Evolutionary conservation across 2,113 vertebrate genomes (phyloP).

Genomic region (Sclerurus mexicanus): DNA sequence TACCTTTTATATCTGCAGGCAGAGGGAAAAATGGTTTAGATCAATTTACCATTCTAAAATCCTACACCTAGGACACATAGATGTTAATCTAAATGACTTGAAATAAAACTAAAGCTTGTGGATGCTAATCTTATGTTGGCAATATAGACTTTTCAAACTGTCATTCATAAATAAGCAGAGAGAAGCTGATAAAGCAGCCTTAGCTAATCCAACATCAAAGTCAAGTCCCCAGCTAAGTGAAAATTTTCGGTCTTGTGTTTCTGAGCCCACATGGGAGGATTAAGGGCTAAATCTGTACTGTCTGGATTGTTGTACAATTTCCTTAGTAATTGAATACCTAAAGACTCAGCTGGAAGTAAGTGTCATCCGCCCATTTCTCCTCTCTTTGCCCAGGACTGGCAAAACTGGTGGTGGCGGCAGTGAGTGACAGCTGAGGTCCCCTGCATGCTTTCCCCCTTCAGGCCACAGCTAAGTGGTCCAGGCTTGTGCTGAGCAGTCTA

Average conservation of each 20-base stretch:
- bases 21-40: background rate
- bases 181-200: background rate
- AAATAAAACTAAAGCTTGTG: background rate
- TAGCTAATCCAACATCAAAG: background rate
- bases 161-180: background rate
- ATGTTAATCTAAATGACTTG: background rate
- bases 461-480: background rate
- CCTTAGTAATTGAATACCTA: background rate
- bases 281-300: background rate
- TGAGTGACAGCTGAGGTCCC: background rate
- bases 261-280: background rate
- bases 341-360: background rate
- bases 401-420: background rate
- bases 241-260: background rate
- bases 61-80: background rate
- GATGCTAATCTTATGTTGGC: background rate
- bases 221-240: background rate
- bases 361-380: background rate
- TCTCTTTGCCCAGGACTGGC: background rate
- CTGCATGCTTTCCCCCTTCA: background rate
- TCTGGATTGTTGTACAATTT: background rate
- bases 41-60: slow-evolving; percentile 7
- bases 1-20: background rate
- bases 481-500: background rate
- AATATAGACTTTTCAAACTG: background rate